A percentile compares a stretch with the other conserved stretches of the same genome.
phyloP scores from a whole-genome alignment of 2,797 vertebrate species.

The Lagocephalus sceleratus region DNA sequence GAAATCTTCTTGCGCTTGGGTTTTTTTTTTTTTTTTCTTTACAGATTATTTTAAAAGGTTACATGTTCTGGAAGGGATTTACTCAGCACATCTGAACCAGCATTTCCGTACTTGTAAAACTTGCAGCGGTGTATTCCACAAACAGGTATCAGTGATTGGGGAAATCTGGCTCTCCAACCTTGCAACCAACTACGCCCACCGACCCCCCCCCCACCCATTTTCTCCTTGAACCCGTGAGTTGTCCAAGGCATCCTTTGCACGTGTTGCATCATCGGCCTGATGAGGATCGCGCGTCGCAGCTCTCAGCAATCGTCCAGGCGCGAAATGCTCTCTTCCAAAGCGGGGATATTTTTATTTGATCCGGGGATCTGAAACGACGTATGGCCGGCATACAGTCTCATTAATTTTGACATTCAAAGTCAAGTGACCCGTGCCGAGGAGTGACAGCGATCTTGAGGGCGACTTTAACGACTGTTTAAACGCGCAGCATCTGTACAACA shows the following conservation, averaged over 20 bases:
- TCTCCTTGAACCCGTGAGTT: too few species aligned
- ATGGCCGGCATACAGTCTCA: constrained; percentile 10
- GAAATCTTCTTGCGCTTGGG: constrained; percentile 23
- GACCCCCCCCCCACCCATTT: too few species aligned
- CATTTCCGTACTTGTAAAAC: too few species aligned
- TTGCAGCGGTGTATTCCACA: too few species aligned
- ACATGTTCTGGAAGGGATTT: constrained; percentile 23
- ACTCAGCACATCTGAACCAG: neutral
- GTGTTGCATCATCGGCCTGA: too few species aligned
- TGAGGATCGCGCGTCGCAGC: too few species aligned
- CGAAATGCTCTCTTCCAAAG: too few species aligned
- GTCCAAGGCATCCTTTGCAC: too few species aligned
- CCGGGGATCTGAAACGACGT: constrained; percentile 4
- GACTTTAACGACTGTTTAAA: constrained; percentile 8
- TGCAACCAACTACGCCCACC: too few species aligned
- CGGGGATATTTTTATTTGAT: constrained; percentile 9
- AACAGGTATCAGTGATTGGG: too few species aligned
- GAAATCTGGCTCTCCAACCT: too few species aligned
- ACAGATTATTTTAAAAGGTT: constrained; percentile 37
- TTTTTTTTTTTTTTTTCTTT: constrained; percentile 37
- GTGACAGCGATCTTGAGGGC: constrained; percentile 1
- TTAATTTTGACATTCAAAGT: constrained; percentile 18
- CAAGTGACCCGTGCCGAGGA: constrained; percentile 2
- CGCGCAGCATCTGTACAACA: constrained; percentile 10
- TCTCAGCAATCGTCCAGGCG: too few species aligned